Base-by-base conservation (phyloP, 1,140 invertebrate species). In the Berghia stephanieae region DNA sequence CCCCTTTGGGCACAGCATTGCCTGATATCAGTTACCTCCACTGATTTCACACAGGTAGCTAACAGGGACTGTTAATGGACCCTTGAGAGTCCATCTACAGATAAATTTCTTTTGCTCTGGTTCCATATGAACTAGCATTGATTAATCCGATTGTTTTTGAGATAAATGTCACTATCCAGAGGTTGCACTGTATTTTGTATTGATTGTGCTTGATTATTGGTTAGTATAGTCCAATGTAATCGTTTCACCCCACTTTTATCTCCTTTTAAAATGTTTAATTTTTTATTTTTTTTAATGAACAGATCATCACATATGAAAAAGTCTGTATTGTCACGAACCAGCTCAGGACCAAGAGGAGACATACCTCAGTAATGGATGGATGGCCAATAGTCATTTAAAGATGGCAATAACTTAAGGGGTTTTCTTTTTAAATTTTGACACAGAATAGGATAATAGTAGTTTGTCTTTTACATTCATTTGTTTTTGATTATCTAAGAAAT, bases 271-370 rank as follows among this genome's bases (percentile, higher is more conserved):
- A 10, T 63, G 27, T 63, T 63, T 10, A 63, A 16, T 27, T 63
- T 16, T 16, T 27, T 27, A 8, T 75, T 42, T 63, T 75, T 43
- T 75, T 63, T 42, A 31, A 1, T 2, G 21, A 76, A 63, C n/a
- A n/a, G n/a, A n/a, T n/a, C n/a, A 18, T 63, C 74, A 27, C 74
- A 76, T 34, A 31, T 76, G 21, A 76, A 67, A 31, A 76, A 76
- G 44, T 42, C 67, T 16, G 42, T 66, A 34, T 44, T 76, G 5
- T 27, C 55, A 43, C 44, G 74, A 38, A 36, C 60, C 18, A 52
- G 21, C 36, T 5, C 44, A 24, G 63, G 42, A 6, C 1, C 68
- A 34, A 76, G 52, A 36, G 38, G 49, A 66, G 74, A 76, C 57
- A 63, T 63, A 52, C 43, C 52, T 10, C 44, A 66, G 31, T 67